These are phyloP conservation scores for Cheilosia grossa DNA, from an alignment of 2,888 invertebrate genomes.

Conservation along the genomic window DNA sequence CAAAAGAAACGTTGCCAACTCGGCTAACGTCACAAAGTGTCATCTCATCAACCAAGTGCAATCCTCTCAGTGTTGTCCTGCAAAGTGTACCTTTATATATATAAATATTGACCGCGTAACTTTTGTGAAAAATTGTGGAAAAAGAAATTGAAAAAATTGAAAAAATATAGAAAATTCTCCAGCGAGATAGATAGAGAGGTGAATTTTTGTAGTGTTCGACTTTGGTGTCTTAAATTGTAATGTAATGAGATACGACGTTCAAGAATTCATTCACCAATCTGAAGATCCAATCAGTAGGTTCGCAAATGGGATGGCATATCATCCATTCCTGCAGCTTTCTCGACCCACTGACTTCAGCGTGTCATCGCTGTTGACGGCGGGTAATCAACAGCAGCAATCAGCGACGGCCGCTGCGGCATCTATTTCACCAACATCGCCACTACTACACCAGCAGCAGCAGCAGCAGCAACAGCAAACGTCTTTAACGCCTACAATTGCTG, in stretches of 20 bases:
- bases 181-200: conserved; percentile 33
- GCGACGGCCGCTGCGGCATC: conserved; percentile 74
- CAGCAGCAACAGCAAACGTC: conserved; percentile 79
- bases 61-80: conserved; percentile 53
- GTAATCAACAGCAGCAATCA: conserved; percentile 82
- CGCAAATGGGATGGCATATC: conserved; percentile 89
- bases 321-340: conserved; percentile 94
- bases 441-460: conserved; percentile 80
- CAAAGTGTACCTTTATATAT: conserved; percentile 1
- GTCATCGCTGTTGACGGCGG: conserved; percentile 93
- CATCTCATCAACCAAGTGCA: conserved; percentile 51
- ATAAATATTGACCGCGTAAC: conserved; percentile 31
- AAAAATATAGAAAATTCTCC: conserved; percentile 10
- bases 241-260: conserved; percentile 84
- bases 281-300: conserved; percentile 84
- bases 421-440: conserved; percentile 80
- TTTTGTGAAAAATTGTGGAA: conserved; percentile 19
- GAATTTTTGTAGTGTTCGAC: conserved; percentile 68
- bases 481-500: conserved; percentile 59
- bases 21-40: conserved; percentile 76
- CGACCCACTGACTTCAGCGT: conserved; percentile 97
- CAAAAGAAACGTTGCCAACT: conserved; percentile 71
- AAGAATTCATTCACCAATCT: conserved; percentile 84
- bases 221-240: conserved; percentile 80
- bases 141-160: conserved; percentile 1